Evolutionary conservation across 2,888 invertebrate species (phyloP), one percentile per base, ranked within the genome.

Genomic region (Caenorhabditis japonica): DNA sequence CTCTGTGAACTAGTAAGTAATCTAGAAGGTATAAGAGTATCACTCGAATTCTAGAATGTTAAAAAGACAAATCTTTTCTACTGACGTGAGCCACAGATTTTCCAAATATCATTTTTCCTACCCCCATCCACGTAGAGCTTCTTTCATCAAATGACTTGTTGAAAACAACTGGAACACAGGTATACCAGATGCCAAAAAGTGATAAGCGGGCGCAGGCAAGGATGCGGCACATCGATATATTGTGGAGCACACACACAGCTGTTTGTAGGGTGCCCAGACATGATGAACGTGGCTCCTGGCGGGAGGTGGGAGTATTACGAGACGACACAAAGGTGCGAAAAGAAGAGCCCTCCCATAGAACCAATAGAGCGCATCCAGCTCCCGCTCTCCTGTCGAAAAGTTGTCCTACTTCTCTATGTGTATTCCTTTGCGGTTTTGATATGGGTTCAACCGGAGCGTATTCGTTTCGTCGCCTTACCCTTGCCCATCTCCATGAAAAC

Each of bases 391-490:
- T 27, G 13, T 25, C 59, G 21, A 41, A 39, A 41, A 15, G 36
- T 44, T 46, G 46, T 60, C 53, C 46, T 53, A 64, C 49, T 55
- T 41, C 51, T 66, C 66, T 66, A 66, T 66, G 66, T 39, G 66
- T 66, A 66, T 66, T 66, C 66, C 49, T 41, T 49, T 27, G 51
- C 41, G 56, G 56, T 56, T 43, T 59, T 66, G 38, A 27, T 39
- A 83, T 83, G 83, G 83, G 83, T 41, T 77, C 83, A 44, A 79
- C 83, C 34, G 81, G 77, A 58, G 83, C 83, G 19, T 78, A 73
- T 49, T 78, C 77, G 49, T 81, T 77, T 56, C 79, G 83, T n/a
- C 64, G 83, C 17, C 69, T 83, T 30, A 83, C 83, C 25, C 76
- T 82, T 47, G 53, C 74, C 7, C 75, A 71, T 61, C 70, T 72